Base-by-base conservation (phyloP, 2,113 vertebrate species). In the Megalops atlanticus region DNA sequence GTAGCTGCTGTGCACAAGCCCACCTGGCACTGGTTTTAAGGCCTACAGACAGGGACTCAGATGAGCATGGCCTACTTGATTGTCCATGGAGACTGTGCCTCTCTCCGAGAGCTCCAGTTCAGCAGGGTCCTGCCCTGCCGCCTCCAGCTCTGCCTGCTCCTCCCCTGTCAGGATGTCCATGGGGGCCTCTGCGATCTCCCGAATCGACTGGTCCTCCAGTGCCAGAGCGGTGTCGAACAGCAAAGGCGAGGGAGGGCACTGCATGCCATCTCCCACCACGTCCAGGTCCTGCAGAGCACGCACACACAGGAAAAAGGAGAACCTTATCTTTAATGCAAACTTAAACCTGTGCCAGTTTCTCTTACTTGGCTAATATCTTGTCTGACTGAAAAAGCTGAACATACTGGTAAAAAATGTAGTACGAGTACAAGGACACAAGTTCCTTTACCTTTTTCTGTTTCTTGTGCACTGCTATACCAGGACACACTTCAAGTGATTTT, bases 191-290 rank as follows among this genome's bases (percentile, higher is more conserved):
- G 95, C 92, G 27, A 97, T 92, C 31, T 96, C 97, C 78, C 92
- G 89, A 58, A 96, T 91, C 76, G 95, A 92, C 47, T 94, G 96
- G 75, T 97, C 95, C 85, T 95, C 96, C 73, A 97, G 92, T 27
- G 91, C 93, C 45, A 96, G 83, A 0, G 97, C 96, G 0, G 97
- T 96, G 81, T 98, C 98, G 39, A 98, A 98, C 86, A 98, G 96
- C 76, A 99, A 91, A 1, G 98, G 98, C 39, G 97, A 99, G 0
- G 97, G 98, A 8, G 97, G 98, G 14, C 96, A 97, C 87, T 98
- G 97, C 95, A 97, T 91, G 0, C 96, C 94, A 0, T 99, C 97
- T 0, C 97, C 98, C 84, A 97, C 97, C 87, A 99, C 97, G 43
- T 99, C 98, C 91, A 99, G 91, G 88, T 99, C 97, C 98, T 99